A percentile compares a stretch with the other conserved stretches of the same genome.
Evolutionary conservation across 2,113 vertebrate genomes (phyloP).

Genomic region (Chaetura pelagica): DNA sequence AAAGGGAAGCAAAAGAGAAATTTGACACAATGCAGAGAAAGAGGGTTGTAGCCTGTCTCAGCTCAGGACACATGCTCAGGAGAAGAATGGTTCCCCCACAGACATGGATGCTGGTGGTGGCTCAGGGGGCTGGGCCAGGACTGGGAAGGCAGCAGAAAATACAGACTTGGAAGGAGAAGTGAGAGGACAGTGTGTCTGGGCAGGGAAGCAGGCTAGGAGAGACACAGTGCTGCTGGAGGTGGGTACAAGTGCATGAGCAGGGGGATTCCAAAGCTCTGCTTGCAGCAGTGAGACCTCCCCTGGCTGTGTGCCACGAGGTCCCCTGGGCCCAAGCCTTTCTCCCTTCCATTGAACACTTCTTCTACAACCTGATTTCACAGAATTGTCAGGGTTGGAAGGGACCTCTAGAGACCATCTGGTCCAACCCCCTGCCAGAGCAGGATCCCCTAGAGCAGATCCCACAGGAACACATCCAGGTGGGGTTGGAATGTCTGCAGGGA

Average conservation of each 20-base stretch:
- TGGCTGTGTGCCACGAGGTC: not conserved
- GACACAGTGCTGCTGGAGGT: not conserved
- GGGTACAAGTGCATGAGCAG: fast-evolving
- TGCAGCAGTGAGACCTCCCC: fast-evolving
- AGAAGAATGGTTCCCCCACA: not conserved
- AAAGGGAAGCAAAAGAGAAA: not conserved
- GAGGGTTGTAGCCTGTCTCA: not conserved
- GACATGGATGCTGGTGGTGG: not conserved
- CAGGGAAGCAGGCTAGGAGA: not conserved
- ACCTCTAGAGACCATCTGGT: too few relatives aligned
- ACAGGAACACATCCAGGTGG: too few relatives aligned
- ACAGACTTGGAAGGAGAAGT: not conserved
- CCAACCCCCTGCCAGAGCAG: too few relatives aligned
- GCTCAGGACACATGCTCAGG: not conserved
- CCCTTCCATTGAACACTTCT: not conserved
- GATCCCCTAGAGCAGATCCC: too few relatives aligned
- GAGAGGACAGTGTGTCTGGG: not conserved
- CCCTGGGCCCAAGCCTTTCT: not conserved
- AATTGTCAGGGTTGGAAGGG: too few relatives aligned
- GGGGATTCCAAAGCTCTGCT: not conserved
- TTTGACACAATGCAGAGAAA: not conserved
- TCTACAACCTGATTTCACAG: not conserved
- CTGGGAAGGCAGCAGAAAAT: not conserved
- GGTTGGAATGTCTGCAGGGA: too few relatives aligned
- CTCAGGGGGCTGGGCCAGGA: not conserved